These are phyloP conservation scores for Asbolus verrucosus DNA, from an alignment of 1,140 invertebrate species.

Conservation along the genomic window DNA sequence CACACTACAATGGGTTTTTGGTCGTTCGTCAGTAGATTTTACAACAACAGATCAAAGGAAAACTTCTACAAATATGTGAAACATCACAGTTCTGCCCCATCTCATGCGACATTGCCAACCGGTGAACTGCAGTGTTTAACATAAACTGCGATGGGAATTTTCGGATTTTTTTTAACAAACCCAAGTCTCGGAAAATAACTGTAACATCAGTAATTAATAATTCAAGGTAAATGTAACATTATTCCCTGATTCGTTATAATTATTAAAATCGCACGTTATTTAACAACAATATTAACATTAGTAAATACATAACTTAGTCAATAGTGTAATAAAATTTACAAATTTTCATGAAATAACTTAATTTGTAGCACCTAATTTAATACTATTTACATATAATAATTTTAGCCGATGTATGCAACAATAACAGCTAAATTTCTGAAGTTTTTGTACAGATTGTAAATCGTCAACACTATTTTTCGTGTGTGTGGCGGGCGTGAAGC, in stretches of 20 bases:
- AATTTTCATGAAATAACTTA: constrained; percentile 35
- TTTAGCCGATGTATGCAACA: constrained; percentile 42
- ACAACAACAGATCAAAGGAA: constrained; percentile 7
- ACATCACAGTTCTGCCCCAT: constrained; percentile 25
- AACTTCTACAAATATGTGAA: constrained; percentile 21
- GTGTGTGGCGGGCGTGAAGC: too few species aligned
- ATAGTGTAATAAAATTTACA: constrained; percentile 45
- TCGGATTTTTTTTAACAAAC: constrained; percentile 6
- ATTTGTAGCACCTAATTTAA: constrained; percentile 44
- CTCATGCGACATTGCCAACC: not conserved
- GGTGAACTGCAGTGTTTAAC: constrained; percentile 31
- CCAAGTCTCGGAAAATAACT: constrained; percentile 3
- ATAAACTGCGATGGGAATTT: constrained; percentile 1
- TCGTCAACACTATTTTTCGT: constrained; percentile 8
- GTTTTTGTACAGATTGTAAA: constrained; percentile 27
- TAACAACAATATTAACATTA: constrained; percentile 48
- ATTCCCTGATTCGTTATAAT: constrained; percentile 48
- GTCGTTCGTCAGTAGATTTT: constrained; percentile 22
- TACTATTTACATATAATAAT: constrained; percentile 43
- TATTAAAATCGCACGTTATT: constrained; percentile 43
- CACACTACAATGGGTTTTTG: constrained; percentile 42
- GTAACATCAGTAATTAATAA: constrained; percentile 18
- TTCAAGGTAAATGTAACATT: constrained; percentile 44
- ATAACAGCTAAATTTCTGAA: constrained; percentile 38
- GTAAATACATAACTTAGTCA: constrained; percentile 44